phyloP scores from a whole-genome alignment of 1,140 invertebrate species.

The Episyrphus balteatus region DNA sequence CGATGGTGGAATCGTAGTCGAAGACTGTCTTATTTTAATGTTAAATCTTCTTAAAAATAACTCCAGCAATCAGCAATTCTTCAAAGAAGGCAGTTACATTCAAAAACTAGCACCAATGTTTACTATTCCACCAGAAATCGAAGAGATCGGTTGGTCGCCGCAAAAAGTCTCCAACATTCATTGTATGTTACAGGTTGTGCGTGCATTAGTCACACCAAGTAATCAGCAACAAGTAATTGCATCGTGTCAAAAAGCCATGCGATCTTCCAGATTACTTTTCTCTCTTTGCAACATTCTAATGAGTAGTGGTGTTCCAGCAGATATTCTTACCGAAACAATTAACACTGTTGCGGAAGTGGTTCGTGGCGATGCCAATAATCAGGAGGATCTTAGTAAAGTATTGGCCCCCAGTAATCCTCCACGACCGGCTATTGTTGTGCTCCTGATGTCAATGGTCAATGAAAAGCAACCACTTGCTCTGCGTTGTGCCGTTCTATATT shows the following conservation, averaged over 20 bases:
- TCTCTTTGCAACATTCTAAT: conserved; percentile 84
- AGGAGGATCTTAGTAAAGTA: conserved; percentile 85
- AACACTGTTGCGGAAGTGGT: conserved; percentile 92
- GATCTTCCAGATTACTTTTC: conserved; percentile 67
- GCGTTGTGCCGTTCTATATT: conserved; percentile 91
- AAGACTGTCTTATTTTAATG: conserved; percentile 94
- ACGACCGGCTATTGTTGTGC: conserved; percentile 81
- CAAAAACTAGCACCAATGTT: conserved; percentile 83
- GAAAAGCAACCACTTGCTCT: conserved; percentile 91
- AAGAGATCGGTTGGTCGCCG: conserved; percentile 76
- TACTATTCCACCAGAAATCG: conserved; percentile 53
- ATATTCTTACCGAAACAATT: conserved; percentile 93
- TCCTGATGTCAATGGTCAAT: conserved; percentile 98
- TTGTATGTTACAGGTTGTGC: conserved; percentile 79
- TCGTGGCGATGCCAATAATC: conserved; percentile 79
- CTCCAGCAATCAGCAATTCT: conserved; percentile 95
- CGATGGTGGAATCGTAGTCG: conserved; percentile 95
- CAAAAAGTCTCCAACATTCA: conserved; percentile 94
- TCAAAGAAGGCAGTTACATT: conserved; percentile 94
- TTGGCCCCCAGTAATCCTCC: conserved; percentile 86
- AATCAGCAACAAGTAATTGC: conserved; percentile 62
- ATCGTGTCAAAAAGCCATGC: conserved; percentile 82
- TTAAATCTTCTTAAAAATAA: conserved; percentile 92
- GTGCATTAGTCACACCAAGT: conserved; percentile 80
- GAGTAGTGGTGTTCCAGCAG: conserved; percentile 91